Base-by-base conservation (phyloP, 2,797 vertebrate genomes). In the Leptodactylus fallax region DNA sequence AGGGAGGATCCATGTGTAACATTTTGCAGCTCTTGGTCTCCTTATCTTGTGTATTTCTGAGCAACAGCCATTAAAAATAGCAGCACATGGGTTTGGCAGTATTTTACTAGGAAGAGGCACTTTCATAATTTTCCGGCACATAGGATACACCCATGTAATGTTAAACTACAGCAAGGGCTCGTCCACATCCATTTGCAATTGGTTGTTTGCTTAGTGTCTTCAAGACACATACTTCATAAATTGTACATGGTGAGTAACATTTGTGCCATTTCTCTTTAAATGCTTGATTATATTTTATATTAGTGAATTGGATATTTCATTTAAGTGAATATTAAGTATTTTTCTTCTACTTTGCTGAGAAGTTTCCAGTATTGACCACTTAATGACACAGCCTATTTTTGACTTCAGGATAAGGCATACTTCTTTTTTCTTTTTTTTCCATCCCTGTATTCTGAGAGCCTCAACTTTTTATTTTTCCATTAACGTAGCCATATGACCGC, bases 171-270 rank as follows among this genome's bases (percentile, higher is more conserved):
- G n/a, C 8, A 67, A 67, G 60, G 60, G 79, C 65, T 65, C 49
- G 17, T 81, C 45, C 65, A n/a, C 12, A 49, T 51, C 65, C 60
- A 63, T 53, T 23, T 51, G 47, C n/a, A 81, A 23, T 49, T 63
- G 60, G 36, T 81, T 81, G 6, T 67, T 61, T 45, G 17, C 11
- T 49, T 19, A 12, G 27, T 13, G 61, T 60, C 49, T n/a, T 67
- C 25, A 11, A 9, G 19, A 61, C 47, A 67, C 14, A 65, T 12
- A 25, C 45, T 61, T 51, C 60, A 36, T 63, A 12, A 60, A n/a
- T 17, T 23, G 74, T 79, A 58, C 55, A 79, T 79, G 77, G 77
- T 79, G 55, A 79, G 77, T 79, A 79, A 36, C 25, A 79, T 58
- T 77, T 55, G 23, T 16, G 23, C 16, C 13, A 25, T 56, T 56